Base-by-base conservation (phyloP, 2,888 invertebrate species). In the Trachelus tabidus region DNA sequence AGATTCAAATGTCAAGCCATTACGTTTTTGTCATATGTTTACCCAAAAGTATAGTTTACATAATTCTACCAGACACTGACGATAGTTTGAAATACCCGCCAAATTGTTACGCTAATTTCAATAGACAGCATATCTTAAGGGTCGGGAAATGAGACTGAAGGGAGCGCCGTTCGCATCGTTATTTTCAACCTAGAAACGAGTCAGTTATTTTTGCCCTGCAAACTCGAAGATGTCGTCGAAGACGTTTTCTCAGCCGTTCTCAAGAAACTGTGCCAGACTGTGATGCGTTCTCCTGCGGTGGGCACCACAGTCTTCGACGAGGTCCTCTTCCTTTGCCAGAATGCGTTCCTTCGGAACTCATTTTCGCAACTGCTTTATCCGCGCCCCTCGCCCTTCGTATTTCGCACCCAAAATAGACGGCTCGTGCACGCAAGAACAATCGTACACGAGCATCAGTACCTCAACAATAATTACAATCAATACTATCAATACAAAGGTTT, bases 321-420 rank as follows among this genome's bases (percentile, higher is more conserved):
- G 6, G 33, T 73, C 73, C n/a, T 33, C 12, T 15, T 74, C 68
- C 30, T 73, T 33, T 77, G 71, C 68, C 30, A 77, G 73, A 68
- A 77, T 35, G 74, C 68, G 35, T 73, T 77, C 56, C 77, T 73
- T 35, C 56, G 56, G 23, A 73, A 33, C 73, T 68, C 77, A 73
- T 77, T 73, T 74, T 35, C 77, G 34, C 73, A 68, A 77, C 68
- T 74, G 12, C 33, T 30, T n/a, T 15, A 34, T 11, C 69, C 23
- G 69, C 76, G 30, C 3, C 69, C 69, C 68, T 34, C 23, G 40
- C 37, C 23, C 12, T n/a, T n/a, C 76, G 34, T 69, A 4, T 76
- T 23, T 35, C 23, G 37, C 11, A 76, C 73, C 12, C 12, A 12
- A 71, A 71, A 33, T 71, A 71, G 71, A 73, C 31, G 30, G 34